phyloP scores from a whole-genome alignment of 1,140 invertebrate species.

The Bombus confusus region DNA sequence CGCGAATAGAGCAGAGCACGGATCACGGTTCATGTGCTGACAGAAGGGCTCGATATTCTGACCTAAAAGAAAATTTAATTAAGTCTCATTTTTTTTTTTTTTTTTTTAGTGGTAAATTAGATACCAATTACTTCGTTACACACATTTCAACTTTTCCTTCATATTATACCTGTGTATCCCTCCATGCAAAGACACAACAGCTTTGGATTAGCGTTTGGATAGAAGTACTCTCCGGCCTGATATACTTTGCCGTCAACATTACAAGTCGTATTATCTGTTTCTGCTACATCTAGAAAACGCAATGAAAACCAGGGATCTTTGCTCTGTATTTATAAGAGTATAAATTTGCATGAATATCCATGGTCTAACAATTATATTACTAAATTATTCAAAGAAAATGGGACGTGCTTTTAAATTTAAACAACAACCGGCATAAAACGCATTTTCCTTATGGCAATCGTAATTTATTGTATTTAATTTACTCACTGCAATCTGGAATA shows the following conservation, averaged over 20 bases:
- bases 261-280: background rate
- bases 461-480: background rate
- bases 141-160: background rate
- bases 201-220: background rate
- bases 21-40: background rate
- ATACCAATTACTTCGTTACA: background rate
- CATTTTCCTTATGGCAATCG: background rate
- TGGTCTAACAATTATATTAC: too few relatives aligned
- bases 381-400: too few relatives aligned
- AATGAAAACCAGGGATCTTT: background rate
- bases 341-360: too few relatives aligned
- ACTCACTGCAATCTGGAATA: background rate
- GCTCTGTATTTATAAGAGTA: too few relatives aligned
- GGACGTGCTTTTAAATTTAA: too few relatives aligned
- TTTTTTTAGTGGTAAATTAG: too few relatives aligned
- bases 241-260: background rate
- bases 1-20: background rate
- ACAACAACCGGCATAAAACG: too few relatives aligned
- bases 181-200: background rate
- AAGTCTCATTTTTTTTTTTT: too few relatives aligned
- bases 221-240: background rate
- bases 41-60: background rate
- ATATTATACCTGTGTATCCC: background rate
- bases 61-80: background rate
- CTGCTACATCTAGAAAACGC: fast-evolving